Evolutionary conservation across 2,113 vertebrate genomes (phyloP), one percentile per base, ranked within the genome.

Genomic region (Anser cygnoides): DNA sequence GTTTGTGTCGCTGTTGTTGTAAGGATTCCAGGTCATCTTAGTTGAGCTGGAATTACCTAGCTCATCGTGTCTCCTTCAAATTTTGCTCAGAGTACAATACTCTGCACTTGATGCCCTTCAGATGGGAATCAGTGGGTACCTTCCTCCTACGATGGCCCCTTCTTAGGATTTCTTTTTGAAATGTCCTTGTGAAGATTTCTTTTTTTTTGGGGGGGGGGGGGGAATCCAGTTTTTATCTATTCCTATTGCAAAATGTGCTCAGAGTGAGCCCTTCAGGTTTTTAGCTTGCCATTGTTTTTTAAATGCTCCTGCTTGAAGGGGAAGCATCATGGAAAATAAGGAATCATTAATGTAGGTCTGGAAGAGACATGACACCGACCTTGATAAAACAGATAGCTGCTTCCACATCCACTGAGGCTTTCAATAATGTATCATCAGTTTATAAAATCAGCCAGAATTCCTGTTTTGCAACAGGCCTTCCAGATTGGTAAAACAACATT

Each of bases 301-400:
- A 87, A 92, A 76, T 91, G 66, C 43, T 87, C 35, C 70, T 65
- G 19, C 52, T 59, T 2, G 5, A 59, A 79, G 39, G 44, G 77
- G 35, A 61, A 89, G 87, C 95, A 96, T 97, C 96, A 96, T 96
- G 96, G 96, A 97, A 97, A 97, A 92, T 95, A 54, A 90, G 85
- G 89, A 93, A 50, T 89, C 84, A 61, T 95, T 95, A 95, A 96
- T 93, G 84, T 79, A 84, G 84, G 91, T 76, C 94, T 85, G 81
- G 77, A 95, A 95, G 96, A 97, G 96, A 97, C 81, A 76, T 93
- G 96, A 97, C 89, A 97, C 96, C 84, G 0, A 66, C 89, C 77
- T 91, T 66, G 96, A 96, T 97, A 95, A 92, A 93, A 66, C 91
- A 95, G 96, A 97, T 97, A 96, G 66, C 91, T 87, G 81, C 93